Base-by-base conservation (phyloP, 2,797 vertebrate genomes). In the Lithobates pipiens region DNA sequence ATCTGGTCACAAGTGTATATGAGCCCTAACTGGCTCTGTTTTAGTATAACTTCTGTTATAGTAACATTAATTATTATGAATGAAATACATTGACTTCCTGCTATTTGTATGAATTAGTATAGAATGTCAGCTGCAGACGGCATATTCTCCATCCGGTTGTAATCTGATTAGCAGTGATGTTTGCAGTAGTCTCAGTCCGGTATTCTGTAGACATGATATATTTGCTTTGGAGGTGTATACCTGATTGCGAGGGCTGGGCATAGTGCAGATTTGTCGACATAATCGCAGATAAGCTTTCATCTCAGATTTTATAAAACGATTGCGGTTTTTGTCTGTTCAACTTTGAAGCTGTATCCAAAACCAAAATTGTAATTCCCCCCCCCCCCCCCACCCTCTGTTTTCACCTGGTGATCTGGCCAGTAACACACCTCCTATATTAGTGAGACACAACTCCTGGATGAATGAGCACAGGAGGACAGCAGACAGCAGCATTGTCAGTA, bases 181-280 rank as follows among this genome's bases (percentile, higher is more conserved):
- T 81, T 81, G 79, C 78, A 32, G 5, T 79, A n/a, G 77, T 80
- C 42, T 1, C n/a, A 68, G 42, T 36, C 79, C 39, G 50, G 23
- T 39, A 23, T 61, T n/a, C 18, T 72, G 32, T 70, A 69, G 6
- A 32, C 16, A 69, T 32, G 46, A 57, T 57, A 46, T 80, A 72
- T 81, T 72, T 81, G 79, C 57, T 39, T 81, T 81, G 15, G 21
- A 81, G 79, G 79, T 73, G 79, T 72, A 71, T 23, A 54, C 16
- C 21, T 72, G 79, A 81, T 81, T 27, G 36, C 5, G n/a, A 61
- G 68, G 69, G 27, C 79, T 71, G 77, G 63, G 77, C 46, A 80
- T 61, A 42, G 5, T 13, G 10, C 32, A 6, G 6, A 36, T 32
- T 32, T 3, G 15, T 5, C 39, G 75, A 39, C 63, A 39, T 25